Evolutionary conservation across 1,140 invertebrate genomes (phyloP), one percentile per base, ranked within the genome.

Genomic region (Drosophila pandora): DNA sequence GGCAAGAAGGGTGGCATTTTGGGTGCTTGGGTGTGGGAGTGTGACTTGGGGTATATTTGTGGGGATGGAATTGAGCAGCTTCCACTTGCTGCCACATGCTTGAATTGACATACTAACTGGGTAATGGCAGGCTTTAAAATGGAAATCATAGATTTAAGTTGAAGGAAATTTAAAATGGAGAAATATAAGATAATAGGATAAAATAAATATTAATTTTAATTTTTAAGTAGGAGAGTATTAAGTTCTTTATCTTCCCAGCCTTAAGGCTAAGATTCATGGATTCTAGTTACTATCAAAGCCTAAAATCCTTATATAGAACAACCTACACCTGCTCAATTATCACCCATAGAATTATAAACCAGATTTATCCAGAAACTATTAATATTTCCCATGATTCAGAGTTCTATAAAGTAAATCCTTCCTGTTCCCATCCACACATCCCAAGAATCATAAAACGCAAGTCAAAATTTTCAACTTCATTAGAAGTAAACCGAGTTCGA

Each of bases 21-120:
- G 52, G 64, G 54, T 60, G 53, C n/a, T n/a, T n/a, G n/a, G 49
- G 21, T 9, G 25, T 49, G 13, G 34, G 23, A 28, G 41, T 9
- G 9, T 53, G 67, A 45, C 56, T 61, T 58, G 69, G 58, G 50
- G 69, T 17, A 10, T 47, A 22, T 21, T n/a, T 22, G 50, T 53
- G 69, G 58, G 58, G 52, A 13, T 53, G 32, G 69, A 43, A 49
- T 57, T 13, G 70, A 87, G 74, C 70, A 87, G 76, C 82, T 85
- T 60, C 41, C 80, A 87, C 60, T 78, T 77, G 50, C 47, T 56
- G 47, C 76, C 60, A 72, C 62, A 74, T 74, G 67, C 74, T 82
- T 87, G 39, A 87, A 87, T 75, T 88, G 83, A 87, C 83, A 87
- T 82, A 87, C 54, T 88, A 72, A 87, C 68, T 17, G 45, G 52